Percentiles rank a stretch among this genome's conserved stretches.
Conservation (phyloP, 2,113 vertebrate species). For the Lonchura striata region DNA sequence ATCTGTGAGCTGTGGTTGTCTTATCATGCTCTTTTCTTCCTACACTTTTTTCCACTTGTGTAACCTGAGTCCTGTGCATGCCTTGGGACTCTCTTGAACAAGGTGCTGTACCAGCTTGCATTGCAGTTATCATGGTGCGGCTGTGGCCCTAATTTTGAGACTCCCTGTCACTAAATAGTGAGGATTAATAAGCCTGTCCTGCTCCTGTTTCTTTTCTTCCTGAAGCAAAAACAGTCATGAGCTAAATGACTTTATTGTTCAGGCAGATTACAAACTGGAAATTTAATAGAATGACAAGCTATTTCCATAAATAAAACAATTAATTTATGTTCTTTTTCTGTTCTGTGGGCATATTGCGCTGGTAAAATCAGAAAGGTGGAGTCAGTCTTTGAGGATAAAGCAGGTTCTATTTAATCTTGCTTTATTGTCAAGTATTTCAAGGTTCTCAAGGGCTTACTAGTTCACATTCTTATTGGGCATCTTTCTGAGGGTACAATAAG, state of each 20-base stretch:
- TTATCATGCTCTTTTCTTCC: background rate
- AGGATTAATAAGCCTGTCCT: background rate
- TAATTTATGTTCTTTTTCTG: background rate
- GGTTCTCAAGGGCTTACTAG: background rate
- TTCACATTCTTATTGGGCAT: background rate
- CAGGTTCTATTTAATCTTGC: background rate
- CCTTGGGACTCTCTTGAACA: background rate
- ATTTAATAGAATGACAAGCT: background rate
- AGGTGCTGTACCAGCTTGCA: background rate
- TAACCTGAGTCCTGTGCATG: background rate
- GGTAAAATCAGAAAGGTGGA: background rate
- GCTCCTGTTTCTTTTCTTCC: background rate
- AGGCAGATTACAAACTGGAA: background rate
- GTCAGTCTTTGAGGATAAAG: background rate
- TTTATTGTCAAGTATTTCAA: background rate
- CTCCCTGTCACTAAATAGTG: background rate
- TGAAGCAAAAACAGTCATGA: background rate
- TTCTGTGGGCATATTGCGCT: background rate
- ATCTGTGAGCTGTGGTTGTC: background rate
- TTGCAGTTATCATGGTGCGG: background rate
- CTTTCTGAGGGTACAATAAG: background rate
- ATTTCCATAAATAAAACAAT: background rate
- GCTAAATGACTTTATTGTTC: background rate
- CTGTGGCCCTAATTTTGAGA: background rate
- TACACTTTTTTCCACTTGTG: background rate